phyloP scores from a whole-genome alignment of 2,113 vertebrate species.

The Halichoerus grypus region DNA sequence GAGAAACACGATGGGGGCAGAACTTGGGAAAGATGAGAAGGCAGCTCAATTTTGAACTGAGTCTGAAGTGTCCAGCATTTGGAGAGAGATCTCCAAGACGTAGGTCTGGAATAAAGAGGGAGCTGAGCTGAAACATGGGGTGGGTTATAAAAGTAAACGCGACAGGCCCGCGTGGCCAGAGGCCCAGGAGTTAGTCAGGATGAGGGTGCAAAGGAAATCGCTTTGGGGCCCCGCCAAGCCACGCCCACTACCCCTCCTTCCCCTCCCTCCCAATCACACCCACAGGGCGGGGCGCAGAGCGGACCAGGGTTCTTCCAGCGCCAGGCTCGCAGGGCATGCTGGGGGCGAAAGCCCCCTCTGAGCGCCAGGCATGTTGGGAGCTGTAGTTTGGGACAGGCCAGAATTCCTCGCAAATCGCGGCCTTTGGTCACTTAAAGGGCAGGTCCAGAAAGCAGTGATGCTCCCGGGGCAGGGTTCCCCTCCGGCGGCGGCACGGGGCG shows the following conservation, averaged over 20 bases:
- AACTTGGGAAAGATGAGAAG: not conserved
- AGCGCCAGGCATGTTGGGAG: slow-evolving; percentile 31
- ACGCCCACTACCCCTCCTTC: accelerated
- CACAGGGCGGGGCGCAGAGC: accelerated
- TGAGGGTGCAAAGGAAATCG: accelerated
- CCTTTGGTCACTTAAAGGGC: slow-evolving; percentile 55
- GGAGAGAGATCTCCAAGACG: not conserved
- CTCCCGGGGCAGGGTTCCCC: slow-evolving; percentile 81
- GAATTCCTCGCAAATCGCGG: accelerated
- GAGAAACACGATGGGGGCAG: not conserved
- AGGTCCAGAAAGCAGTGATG: slow-evolving; percentile 83
- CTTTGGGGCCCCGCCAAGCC: accelerated
- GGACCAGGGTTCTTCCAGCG: accelerated
- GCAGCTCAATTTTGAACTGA: not conserved
- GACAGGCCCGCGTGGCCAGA: accelerated
- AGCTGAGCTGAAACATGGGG: not conserved
- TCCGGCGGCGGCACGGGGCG: slow-evolving; percentile 79
- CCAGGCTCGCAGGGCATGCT: not conserved
- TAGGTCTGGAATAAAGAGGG: not conserved
- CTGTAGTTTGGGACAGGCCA: slow-evolving; percentile 30
- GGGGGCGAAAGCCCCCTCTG: not conserved
- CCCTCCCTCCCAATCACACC: not conserved
- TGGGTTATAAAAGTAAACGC: accelerated
- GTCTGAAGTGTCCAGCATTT: not conserved
- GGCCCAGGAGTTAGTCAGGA: accelerated